Evolutionary conservation across 2,888 invertebrate species (phyloP).

Genomic region (Drosophila testacea): DNA sequence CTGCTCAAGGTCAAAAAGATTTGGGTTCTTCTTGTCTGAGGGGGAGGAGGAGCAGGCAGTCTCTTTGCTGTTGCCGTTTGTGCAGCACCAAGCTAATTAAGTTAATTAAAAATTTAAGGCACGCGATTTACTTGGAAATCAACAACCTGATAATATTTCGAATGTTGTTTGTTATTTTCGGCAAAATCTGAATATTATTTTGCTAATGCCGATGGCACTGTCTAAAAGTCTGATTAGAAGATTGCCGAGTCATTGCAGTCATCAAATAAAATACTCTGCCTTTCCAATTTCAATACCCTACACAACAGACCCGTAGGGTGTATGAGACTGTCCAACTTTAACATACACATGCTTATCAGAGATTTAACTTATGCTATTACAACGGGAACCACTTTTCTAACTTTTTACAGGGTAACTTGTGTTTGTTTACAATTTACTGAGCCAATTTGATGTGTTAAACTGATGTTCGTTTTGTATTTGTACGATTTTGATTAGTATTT

Average conservation of each 20-base stretch:
- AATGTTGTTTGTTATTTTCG: constrained; percentile 55
- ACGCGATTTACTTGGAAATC: constrained; percentile 67
- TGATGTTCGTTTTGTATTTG: constrained; percentile 33
- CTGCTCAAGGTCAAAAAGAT: constrained; percentile 51
- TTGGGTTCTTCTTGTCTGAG: constrained; percentile 49
- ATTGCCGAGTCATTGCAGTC: constrained; percentile 61
- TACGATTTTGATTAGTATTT: constrained; percentile 49
- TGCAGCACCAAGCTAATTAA: constrained; percentile 66
- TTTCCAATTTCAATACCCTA: constrained; percentile 61
- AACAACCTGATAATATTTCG: constrained; percentile 67
- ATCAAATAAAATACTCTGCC: constrained; percentile 60
- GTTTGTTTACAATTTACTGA: not conserved
- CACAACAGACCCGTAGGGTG: not conserved
- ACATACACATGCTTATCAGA: not conserved
- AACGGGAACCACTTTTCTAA: no score
- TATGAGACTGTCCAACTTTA: not conserved
- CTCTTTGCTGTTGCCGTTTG: constrained; percentile 19
- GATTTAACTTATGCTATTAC: not conserved
- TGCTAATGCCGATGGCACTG: constrained; percentile 42
- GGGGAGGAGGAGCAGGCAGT: not conserved
- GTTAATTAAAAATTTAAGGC: constrained; percentile 72
- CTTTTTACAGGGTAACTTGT: constrained; percentile 10
- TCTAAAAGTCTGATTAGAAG: constrained; percentile 65
- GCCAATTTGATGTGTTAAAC: constrained; percentile 26
- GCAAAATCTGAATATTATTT: constrained; percentile 57